Evolutionary conservation across 2,797 vertebrate species (phyloP), one percentile per base, ranked within the genome.

Genomic region (Scolopax rusticola): DNA sequence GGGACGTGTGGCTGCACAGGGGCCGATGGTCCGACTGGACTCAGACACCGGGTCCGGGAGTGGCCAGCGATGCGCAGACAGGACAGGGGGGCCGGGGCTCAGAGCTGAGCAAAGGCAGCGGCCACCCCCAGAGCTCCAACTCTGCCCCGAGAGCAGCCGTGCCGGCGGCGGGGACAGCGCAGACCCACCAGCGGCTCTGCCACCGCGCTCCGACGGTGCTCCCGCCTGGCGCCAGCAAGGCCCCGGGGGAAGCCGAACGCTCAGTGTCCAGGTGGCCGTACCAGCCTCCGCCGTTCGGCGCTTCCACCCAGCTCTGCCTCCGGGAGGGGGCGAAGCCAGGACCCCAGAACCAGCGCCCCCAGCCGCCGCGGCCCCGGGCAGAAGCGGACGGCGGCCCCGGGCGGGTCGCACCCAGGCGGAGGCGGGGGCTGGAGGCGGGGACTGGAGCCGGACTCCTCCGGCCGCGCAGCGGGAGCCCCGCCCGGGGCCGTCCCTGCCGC

Each of bases 1-100:
- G 33, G 43, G 47, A 68, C 59, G 21, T 0, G 0, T 0, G 5
- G 51, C 61, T 25, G 27, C 0, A 2, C n/a, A 11, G 19, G 27
- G 19, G 10, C 14, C 2, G 0, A 8, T 15, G 6, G n/a, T 47
- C 30, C 45, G 27, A 2, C 3, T 2, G 51, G 36, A 32, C 5
- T 20, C 38, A 33, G 38, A 33, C 8, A 0, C 50, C 1, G 24
- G 12, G 13, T 24, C 64, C 56, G 2, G 19, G 6, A 1, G 2
- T 6, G 28, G 38, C 40, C 3, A 18, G 13, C 43, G 16, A 59
- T 19, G 36, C 11, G 43, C 6, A 3, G 28, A 33, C 36, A 48
- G 32, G 25, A 43, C 57, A 23, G 48, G 21, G 17, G 7, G 7
- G 10, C 10, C 3, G 3, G 12, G 20, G 48, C 57, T 28, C 10